Base-by-base conservation (phyloP, 2,797 vertebrate species). In the Cynopterus sphinx region DNA sequence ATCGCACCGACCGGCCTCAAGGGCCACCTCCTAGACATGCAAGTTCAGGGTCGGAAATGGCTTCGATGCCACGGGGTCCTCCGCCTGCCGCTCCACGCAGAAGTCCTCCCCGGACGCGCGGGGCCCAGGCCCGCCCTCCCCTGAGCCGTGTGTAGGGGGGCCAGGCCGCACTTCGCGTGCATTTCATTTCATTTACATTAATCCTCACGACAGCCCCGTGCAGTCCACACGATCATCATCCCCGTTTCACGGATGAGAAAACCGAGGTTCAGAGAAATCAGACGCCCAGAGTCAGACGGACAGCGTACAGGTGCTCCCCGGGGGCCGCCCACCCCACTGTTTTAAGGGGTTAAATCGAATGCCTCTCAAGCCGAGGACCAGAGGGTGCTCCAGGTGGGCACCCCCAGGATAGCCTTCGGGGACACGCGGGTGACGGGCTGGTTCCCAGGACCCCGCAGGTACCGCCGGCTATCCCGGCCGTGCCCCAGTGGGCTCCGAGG, bases 161-260 rank as follows among this genome's bases (percentile, higher is more conserved):
- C 9, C 15, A 21, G 36, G 28, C 10, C 26, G 2, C 39, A 5
- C 17, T 11, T 15, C 6, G 31, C 0, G 1, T 2, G 61, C 55
- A 13, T 2, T 2, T 1, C 0, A 17, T 28, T 36, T 1, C 6
- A 10, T 15, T 17, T 43, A 3, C 4, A 68, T n/a, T 9, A n/a
- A 41, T 84, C 81, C 51, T 26, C 19, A 9, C 26, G 2, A 6
- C 33, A 31, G 74, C 28, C 59, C 49, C 24, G 4, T 12, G 39
- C 3, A 15, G 19, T 31, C 1, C 0, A 74, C 9, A 24, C 22
- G 24, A 3, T 33, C 4, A 17, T 31, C 4, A 9, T 24, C 31
- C n/a, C 71, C 3, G 1, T 68, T 36, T 59, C 12, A 67, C 13
- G 70, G 81, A 67, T 3, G 15, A 70, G 12, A 55, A 82, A 26